These are phyloP conservation scores for Malurus leucopterus DNA, from an alignment of 2,797 vertebrate genomes.

Conservation along the genomic window DNA sequence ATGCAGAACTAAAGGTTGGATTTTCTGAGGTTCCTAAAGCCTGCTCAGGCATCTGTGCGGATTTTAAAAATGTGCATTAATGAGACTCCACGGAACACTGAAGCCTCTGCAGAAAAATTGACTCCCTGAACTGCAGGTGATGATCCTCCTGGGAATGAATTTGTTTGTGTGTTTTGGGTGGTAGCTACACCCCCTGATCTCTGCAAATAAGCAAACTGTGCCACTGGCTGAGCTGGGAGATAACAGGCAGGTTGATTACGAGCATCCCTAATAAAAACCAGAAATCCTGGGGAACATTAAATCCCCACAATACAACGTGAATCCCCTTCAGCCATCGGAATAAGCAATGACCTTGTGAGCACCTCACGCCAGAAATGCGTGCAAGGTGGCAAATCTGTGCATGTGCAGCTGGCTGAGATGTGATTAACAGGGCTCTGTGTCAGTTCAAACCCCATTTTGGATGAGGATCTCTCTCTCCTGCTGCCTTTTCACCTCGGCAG, in stretches of 20 bases:
- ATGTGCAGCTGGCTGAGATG: background rate
- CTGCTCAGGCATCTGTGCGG: background rate
- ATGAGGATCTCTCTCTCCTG: background rate
- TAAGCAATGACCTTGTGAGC: background rate
- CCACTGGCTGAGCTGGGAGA: background rate
- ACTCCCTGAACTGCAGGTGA: background rate
- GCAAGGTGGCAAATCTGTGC: background rate
- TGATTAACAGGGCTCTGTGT: background rate
- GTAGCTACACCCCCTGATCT: background rate
- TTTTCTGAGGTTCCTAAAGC: background rate
- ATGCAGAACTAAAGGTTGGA: background rate
- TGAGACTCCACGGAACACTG: background rate
- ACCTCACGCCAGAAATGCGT: background rate
- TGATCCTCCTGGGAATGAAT: background rate
- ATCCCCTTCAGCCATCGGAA: background rate
- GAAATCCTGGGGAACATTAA: conserved; percentile 1
- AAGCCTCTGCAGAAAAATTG: background rate
- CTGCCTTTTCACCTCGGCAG: background rate
- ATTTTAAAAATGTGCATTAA: conserved; percentile 22
- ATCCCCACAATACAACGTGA: background rate
- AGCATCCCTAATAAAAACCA: background rate
- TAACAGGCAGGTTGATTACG: background rate
- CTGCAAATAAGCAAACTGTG: conserved; percentile 1
- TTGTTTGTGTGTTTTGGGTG: background rate
- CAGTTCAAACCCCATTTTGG: background rate